Evolutionary conservation across 1,140 invertebrate species (phyloP).

Genomic region (Limonius californicus): DNA sequence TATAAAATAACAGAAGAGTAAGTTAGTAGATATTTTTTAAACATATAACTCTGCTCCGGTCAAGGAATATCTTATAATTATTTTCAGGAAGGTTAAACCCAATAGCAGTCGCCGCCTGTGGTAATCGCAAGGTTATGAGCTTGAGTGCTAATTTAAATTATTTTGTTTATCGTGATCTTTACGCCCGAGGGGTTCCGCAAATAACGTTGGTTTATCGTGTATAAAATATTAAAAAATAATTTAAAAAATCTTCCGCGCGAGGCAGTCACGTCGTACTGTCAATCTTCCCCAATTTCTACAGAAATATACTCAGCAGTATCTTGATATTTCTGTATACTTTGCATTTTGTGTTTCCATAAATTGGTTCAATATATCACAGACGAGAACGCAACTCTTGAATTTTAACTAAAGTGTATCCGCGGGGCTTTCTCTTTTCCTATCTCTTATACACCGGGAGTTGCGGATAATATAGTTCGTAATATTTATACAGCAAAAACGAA

Average conservation of each 20-base stretch:
- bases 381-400: constrained; percentile 5
- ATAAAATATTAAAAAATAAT: constrained; percentile 2
- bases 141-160: too few relatives aligned
- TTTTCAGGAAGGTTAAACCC: too few relatives aligned
- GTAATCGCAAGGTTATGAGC: too few relatives aligned
- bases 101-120: too few relatives aligned
- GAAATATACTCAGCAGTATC: constrained; percentile 9
- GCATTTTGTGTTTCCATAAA: constrained; percentile 15
- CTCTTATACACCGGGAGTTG: not conserved
- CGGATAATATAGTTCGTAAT: not conserved
- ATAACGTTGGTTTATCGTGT: too few relatives aligned
- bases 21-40: too few relatives aligned
- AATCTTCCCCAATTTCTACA: not conserved
- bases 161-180: too few relatives aligned
- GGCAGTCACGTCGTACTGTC: not conserved
- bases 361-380: constrained; percentile 13
- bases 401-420: constrained; percentile 6
- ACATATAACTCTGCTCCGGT: too few relatives aligned
- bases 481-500: constrained; percentile 1
- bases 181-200: too few relatives aligned
- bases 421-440: constrained; percentile 8
- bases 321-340: constrained; percentile 6
- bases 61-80: too few relatives aligned
- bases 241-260: not conserved
- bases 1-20: too few relatives aligned